These are phyloP conservation scores for Ispidina picta DNA, from an alignment of 2,797 vertebrate genomes.

Conservation along the genomic window DNA sequence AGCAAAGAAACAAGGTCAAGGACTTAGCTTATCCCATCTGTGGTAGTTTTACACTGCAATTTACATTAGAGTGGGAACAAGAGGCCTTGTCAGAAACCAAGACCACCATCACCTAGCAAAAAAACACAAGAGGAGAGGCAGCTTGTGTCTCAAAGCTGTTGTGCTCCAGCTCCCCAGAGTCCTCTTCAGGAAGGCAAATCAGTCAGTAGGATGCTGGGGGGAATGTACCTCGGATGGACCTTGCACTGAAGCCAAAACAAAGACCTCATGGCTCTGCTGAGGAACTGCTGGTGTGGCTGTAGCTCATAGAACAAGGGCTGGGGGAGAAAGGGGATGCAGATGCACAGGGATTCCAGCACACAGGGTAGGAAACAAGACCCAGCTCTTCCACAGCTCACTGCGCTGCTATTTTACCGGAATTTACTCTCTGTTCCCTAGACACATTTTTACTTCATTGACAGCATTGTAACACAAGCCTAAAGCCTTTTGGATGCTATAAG, in stretches of 20 bases:
- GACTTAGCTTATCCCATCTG: slow-evolving; percentile 51
- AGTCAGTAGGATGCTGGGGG: fast-evolving
- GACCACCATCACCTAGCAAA: fast-evolving
- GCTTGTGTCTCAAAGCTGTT: fast-evolving
- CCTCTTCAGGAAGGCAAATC: background rate
- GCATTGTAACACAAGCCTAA: background rate
- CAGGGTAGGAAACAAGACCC: background rate
- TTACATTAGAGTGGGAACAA: background rate
- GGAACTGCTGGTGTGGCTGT: fast-evolving
- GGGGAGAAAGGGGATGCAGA: background rate
- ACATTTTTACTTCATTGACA: background rate
- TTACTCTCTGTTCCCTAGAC: background rate
- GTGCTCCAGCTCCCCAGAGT: background rate
- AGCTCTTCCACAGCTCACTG: background rate
- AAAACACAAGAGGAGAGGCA: background rate
- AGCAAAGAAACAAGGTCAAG: slow-evolving; percentile 61
- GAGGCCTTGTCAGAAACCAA: background rate
- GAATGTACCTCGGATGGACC: background rate
- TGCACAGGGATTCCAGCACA: background rate
- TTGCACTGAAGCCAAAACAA: background rate
- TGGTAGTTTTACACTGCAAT: background rate
- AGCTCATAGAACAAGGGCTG: background rate
- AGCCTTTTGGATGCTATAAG: slow-evolving; percentile 1
- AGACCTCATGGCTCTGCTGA: background rate
- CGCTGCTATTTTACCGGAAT: background rate